These are phyloP conservation scores for Drosophila sproati DNA, from an alignment of 1,140 invertebrate genomes.

Conservation along the genomic window DNA sequence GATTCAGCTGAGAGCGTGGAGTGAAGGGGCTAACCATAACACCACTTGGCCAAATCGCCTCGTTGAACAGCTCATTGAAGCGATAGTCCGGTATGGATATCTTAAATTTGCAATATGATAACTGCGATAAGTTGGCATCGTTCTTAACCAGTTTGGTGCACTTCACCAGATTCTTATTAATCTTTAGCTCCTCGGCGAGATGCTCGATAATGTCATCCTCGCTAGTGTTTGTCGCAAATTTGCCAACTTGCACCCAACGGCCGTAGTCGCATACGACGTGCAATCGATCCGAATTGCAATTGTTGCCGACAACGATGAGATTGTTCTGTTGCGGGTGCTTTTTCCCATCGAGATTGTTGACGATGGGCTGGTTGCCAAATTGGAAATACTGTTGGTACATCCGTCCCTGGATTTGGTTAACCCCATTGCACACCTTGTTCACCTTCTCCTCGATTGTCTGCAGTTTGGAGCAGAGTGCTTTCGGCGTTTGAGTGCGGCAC, in stretches of 20 bases:
- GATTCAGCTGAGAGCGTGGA: constrained; percentile 80
- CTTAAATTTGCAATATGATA: constrained; percentile 82
- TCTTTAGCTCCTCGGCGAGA: constrained; percentile 78
- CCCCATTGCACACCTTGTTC: constrained; percentile 80
- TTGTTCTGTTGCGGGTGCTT: constrained; percentile 80
- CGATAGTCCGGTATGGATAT: constrained; percentile 84
- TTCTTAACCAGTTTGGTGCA: constrained; percentile 83
- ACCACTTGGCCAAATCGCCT: constrained; percentile 83
- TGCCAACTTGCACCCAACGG: constrained; percentile 82
- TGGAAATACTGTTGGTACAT: constrained; percentile 84
- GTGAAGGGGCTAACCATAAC: constrained; percentile 83
- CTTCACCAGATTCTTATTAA: constrained; percentile 81
- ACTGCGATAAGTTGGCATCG: constrained; percentile 79
- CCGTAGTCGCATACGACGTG: constrained; percentile 82
- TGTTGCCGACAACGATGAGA: constrained; percentile 80
- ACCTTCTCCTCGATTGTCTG: constrained; percentile 82
- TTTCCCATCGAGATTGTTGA: constrained; percentile 70
- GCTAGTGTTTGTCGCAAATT: constrained; percentile 80
- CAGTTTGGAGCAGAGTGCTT: constrained; percentile 68
- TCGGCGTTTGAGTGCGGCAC: constrained; percentile 78
- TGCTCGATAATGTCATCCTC: constrained; percentile 83
- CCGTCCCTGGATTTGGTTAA: constrained; percentile 82
- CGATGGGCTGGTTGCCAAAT: constrained; percentile 70
- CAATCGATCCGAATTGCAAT: constrained; percentile 83
- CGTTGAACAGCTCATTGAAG: constrained; percentile 84